Percentiles rank a stretch among this genome's conserved stretches.
phyloP scores from a whole-genome alignment of 2,888 invertebrate genomes.

The Pterobdella sp. region DNA sequence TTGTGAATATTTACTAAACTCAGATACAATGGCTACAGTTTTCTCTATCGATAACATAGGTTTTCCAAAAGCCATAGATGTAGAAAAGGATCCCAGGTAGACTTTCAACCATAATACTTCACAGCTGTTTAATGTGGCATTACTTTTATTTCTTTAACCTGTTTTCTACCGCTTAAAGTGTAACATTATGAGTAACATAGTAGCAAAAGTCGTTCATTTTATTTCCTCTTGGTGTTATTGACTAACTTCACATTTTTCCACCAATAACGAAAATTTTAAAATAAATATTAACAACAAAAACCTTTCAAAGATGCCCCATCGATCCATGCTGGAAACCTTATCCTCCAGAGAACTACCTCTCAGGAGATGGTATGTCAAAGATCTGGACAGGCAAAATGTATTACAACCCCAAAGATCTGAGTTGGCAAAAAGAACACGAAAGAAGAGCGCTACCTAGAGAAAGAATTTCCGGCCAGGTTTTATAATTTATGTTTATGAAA shows the following conservation, averaged over 20 bases:
- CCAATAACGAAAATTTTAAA: neutral
- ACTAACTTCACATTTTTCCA: neutral
- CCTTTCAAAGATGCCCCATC: neutral
- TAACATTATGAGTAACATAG: too few relatives aligned
- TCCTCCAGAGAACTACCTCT: conserved; percentile 38
- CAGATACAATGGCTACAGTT: conserved; percentile 36
- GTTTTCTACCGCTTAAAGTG: too few relatives aligned
- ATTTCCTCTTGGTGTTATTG: neutral
- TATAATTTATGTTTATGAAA: too few relatives aligned
- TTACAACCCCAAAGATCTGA: conserved; percentile 35
- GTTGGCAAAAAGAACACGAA: conserved; percentile 38
- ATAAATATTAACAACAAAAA: neutral
- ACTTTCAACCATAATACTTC: neutral
- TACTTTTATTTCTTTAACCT: too few relatives aligned
- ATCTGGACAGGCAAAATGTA: conserved; percentile 38
- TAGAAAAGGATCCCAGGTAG: conserved; percentile 38
- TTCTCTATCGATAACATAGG: conserved; percentile 40
- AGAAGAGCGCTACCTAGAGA: conserved; percentile 37
- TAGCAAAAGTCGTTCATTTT: neutral
- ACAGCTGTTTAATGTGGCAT: too few relatives aligned
- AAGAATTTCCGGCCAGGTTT: conserved; percentile 37
- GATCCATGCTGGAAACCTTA: conserved; percentile 28
- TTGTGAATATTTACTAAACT: too few relatives aligned
- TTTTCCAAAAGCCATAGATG: conserved; percentile 36
- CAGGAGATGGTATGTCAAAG: conserved; percentile 38